phyloP scores from a whole-genome alignment of 2,888 invertebrate species.

The Eupeodes luniger region DNA sequence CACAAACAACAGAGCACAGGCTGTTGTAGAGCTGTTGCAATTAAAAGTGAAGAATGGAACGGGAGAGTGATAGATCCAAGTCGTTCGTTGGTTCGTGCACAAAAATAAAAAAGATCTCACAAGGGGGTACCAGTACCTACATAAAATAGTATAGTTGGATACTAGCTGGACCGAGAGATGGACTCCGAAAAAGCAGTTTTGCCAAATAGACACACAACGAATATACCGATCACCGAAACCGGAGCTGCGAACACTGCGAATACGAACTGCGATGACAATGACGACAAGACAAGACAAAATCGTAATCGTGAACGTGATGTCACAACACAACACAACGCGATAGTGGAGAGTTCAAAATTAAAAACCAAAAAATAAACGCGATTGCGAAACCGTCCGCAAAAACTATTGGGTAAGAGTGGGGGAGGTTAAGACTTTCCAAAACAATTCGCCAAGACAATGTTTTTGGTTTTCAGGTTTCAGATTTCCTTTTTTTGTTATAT shows the following conservation, averaged over 20 bases:
- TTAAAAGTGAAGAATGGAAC: conserved; percentile 19
- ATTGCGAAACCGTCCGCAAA: conserved; percentile 18
- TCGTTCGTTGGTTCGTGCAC: conserved; percentile 20
- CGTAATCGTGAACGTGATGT: conserved; percentile 26
- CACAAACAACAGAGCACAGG: conserved; percentile 25
- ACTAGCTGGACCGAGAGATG: conserved; percentile 34
- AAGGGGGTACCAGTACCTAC: conserved; percentile 58
- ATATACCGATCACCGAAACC: conserved; percentile 17
- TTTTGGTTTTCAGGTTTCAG: neutral
- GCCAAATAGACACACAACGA: conserved; percentile 44
- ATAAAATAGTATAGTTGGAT: conserved; percentile 30
- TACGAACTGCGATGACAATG: conserved; percentile 6
- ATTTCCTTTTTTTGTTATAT: conserved; percentile 10
- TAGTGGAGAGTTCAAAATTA: conserved; percentile 11
- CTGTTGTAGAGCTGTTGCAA: conserved; percentile 21
- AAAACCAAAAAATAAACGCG: neutral
- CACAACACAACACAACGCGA: conserved; percentile 20
- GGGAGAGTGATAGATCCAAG: conserved; percentile 28
- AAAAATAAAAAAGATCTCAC: conserved; percentile 17
- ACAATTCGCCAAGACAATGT: neutral
- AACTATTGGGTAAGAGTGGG: neutral
- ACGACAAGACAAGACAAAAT: conserved; percentile 11
- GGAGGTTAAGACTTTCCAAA: conserved; percentile 27
- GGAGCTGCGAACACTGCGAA: neutral
- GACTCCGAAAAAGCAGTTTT: conserved; percentile 34